These are phyloP conservation scores for Plagodis pulveraria DNA, from an alignment of 2,888 invertebrate genomes.

Conservation along the genomic window DNA sequence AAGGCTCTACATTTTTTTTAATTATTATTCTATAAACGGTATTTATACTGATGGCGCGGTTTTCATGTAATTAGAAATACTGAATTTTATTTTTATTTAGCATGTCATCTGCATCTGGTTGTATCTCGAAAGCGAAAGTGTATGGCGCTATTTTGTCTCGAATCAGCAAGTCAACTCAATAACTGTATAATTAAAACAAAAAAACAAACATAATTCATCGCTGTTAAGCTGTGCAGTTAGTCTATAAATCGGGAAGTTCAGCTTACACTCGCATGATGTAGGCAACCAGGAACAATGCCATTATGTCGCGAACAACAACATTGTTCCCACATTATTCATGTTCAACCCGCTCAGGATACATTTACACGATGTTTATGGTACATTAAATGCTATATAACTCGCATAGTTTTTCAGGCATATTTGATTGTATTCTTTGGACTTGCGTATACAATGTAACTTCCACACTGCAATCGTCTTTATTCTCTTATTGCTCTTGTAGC, in stretches of 20 bases:
- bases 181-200: background rate
- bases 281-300: slow-evolving; percentile 62
- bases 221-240: slow-evolving; percentile 17
- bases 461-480: too few species aligned
- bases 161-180: too few species aligned
- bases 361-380: slow-evolving; percentile 57
- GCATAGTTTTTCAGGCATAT: background rate
- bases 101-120: too few species aligned
- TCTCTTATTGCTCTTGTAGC: too few species aligned
- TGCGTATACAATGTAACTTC: background rate
- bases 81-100: too few species aligned
- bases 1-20: too few species aligned
- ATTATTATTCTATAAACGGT: too few species aligned
- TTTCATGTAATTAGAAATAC: too few species aligned
- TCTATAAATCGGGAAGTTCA: slow-evolving; percentile 28
- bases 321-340: slow-evolving; percentile 46
- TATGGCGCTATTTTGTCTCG: too few species aligned
- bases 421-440: slow-evolving; percentile 1
- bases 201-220: background rate
- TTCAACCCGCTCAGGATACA: slow-evolving; percentile 33
- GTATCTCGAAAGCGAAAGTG: too few species aligned
- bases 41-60: too few species aligned
- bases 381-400: slow-evolving; percentile 27
- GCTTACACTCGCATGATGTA: slow-evolving; percentile 43
- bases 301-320: slow-evolving; percentile 66